Base-by-base conservation (phyloP, 2,797 vertebrate species). In the Propithecus perrieri region DNA sequence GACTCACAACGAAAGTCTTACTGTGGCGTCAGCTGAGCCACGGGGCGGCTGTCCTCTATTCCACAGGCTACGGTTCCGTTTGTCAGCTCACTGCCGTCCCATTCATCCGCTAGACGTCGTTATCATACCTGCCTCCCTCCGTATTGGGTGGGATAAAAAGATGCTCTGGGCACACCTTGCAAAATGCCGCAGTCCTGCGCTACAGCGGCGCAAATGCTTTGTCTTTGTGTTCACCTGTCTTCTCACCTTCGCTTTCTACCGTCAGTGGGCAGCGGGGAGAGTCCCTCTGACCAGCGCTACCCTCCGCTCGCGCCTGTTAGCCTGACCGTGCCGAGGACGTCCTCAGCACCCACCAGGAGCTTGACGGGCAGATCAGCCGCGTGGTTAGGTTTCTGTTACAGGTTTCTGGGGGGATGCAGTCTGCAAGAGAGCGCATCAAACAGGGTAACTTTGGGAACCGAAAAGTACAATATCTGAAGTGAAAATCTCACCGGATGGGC, bases 111-210 rank as follows among this genome's bases (percentile, higher is more conserved):
- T 0, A 59, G 53, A 61, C 46, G 20, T 55, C 15, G 9, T 33
- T 3, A 4, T 38, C 3, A 8, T 13, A 9, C 41, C 74, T 24
- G 24, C 69, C 48, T 12, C 24, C 24, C 78, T 86, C 65, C 22
- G 9, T 17, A 3, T 13, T 94, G n/a, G 14, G 50, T 38, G 43
- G n/a, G 63, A 5, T 18, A 46, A 5, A 22, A 28, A 26, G 0
- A 15, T 1, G 41, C 10, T 1, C 0, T 18, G 9, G 22, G 0
- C 14, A 6, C 0, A 1, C 38, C 41, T 79, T 30, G 35, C 5
- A 9, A 2, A 0, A 0, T 0, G 3, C 1, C n/a, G n/a, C 5
- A 0, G 61, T 61, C 30, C 61, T 61, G 14, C 0, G 7, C 0
- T 13, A 2, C 18, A 4, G 63, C 41, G 14, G 2, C 7, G 2